Evolutionary conservation across 1,140 invertebrate genomes (phyloP), one percentile per base, ranked within the genome.

Genomic region (Plutomurus gul): DNA sequence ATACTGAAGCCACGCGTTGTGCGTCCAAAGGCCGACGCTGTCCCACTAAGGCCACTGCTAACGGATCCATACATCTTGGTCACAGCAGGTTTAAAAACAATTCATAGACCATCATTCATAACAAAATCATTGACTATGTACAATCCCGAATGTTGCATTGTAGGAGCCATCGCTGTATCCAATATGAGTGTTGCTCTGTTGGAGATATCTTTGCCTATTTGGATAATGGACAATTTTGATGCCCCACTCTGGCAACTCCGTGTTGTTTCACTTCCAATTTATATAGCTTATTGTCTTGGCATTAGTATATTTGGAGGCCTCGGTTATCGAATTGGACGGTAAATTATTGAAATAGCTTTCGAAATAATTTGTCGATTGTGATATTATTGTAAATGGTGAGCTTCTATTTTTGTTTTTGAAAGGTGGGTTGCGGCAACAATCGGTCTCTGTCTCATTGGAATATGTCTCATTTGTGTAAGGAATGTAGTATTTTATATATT

Each of bases 181-280:
- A 99, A 99, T 87, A 95, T 98, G 91, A 97, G 97, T 13, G 99
- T 99, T 56, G 97, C 97, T 0, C 98, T 99, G 95, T 87, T 99
- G 86, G 97, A 99, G 85, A 97, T 97, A 0, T 97, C 96, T 20
- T 87, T 99, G 33, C 97, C 97, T 0, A 91, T 98, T 71, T 99
- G 96, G 96, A 99, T 99, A 96, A 96, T 98, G 88, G 96, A 98
- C 85, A 98, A 94, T 16, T 99, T 99, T 97, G 89, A 92, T 27
- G 93, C 96, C 0, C 91, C 91, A 0, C 91, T 95, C 78, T 97
- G 95, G 94, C 92, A 98, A 86, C 93, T 93, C 85, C 96, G 96
- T 7, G 93, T 94, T 40, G 96, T 95, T 3, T 99, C 99, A 87
- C 88, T 99, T 80, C 97, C 97, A 0, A 96, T 97, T 5, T 97